Evolutionary conservation across 2,797 vertebrate species (phyloP), one percentile per base, ranked within the genome.

Genomic region (Danio kyathit): DNA sequence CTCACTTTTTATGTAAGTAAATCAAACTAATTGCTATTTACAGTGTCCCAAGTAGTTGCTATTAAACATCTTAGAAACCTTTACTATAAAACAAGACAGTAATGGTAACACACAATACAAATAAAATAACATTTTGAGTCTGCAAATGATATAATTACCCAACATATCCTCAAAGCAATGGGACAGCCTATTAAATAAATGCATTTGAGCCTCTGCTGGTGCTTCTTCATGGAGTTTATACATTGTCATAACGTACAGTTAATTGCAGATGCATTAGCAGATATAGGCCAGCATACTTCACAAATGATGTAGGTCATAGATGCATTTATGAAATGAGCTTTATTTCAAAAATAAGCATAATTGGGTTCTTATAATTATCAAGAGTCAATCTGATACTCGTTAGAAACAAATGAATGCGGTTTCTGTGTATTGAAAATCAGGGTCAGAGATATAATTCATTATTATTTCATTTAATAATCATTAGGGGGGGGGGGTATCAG

Each of bases 261-360:
- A 56, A 56, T 41, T n/a, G 10, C 51, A 41, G 29, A 41, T 54
- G 38, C 51, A 54, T 71, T 71, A 54, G 54, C 69, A 54, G 67
- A 70, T 13, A 70, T 7, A n/a, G 40, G 11, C 38, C n/a, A 54
- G 38, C 60, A 10, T 41, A 5, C 38, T 43, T 71, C 3, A 71
- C n/a, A 54, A 71, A 41, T 11, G 38, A 54, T 71, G 14, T 51
- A 19, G 49, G 67, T 40, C 67, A 69, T 16, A 10, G 49, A 54
- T 13, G n/a, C 66, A 70, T 70, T 70, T n/a, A 52, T 8, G 4
- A 40, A 41, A 71, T 3, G 0, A 54, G 66, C 13, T 69, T 51
- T 38, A 54, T 17, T 70, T 1, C 71, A 54, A 40, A 19, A 61
- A 40, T 49, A 16, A 49, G 13, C 7, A 38, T 70, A 0, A 41